phyloP scores from a whole-genome alignment of 92 coral and sea anemone genomes.

The Isaurus tuberculatus region DNA sequence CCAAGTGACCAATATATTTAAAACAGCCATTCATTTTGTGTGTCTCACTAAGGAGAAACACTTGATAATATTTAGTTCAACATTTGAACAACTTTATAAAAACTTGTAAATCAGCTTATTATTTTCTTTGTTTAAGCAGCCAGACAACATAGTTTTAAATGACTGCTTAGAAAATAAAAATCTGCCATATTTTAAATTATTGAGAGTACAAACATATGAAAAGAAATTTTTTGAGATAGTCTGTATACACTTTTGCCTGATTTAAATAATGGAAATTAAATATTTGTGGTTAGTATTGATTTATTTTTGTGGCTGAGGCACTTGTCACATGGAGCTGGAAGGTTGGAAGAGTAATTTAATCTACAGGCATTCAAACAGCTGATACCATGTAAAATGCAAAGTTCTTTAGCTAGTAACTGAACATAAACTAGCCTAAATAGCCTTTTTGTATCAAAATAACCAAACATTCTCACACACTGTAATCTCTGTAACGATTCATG shows the following conservation, averaged over 20 bases:
- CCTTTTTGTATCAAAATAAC: not conserved
- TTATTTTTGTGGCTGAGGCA: not conserved
- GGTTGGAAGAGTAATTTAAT: not conserved
- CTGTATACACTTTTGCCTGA: slow-evolving; percentile 6
- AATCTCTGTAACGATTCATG: not conserved
- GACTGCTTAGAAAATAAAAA: not conserved
- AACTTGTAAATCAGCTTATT: not conserved
- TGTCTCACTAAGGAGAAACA: not conserved
- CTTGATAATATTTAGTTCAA: not conserved
- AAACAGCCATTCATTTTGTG: not conserved
- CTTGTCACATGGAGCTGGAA: not conserved
- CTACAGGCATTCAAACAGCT: slow-evolving; percentile 15
- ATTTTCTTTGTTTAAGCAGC: not conserved
- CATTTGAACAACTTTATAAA: not conserved
- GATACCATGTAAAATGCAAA: not conserved
- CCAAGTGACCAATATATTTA: slow-evolving; percentile 5
- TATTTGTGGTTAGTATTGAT: not conserved
- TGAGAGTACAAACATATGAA: not conserved
- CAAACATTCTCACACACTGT: slow-evolving; percentile 1
- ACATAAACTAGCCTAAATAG: slow-evolving; percentile 9
- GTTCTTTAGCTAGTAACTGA: not conserved
- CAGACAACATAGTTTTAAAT: not conserved
- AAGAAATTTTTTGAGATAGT: not conserved
- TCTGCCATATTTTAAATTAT: not conserved
- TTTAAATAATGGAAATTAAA: not conserved